phyloP scores from a whole-genome alignment of 64 coral and sea anemone genomes.

The Dendrophyllia cribrosa region DNA sequence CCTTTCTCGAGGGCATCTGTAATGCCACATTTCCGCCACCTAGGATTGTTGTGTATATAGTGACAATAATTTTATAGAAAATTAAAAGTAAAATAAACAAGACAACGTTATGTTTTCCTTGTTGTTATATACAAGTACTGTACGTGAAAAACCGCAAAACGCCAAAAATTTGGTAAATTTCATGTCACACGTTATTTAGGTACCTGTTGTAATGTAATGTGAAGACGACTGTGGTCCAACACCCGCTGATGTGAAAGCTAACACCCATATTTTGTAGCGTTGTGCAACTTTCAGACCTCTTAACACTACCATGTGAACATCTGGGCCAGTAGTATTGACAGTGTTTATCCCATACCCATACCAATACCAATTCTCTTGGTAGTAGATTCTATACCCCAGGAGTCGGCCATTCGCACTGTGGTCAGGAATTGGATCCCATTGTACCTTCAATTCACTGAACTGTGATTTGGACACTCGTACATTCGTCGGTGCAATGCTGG shows the following conservation, averaged over 20 bases:
- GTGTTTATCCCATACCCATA: background rate
- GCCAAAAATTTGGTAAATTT: too few relatives aligned
- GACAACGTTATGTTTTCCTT: too few relatives aligned
- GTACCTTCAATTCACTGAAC: constrained; percentile 1
- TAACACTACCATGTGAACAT: background rate
- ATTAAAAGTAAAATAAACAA: too few relatives aligned
- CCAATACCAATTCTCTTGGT: background rate
- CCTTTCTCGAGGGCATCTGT: too few relatives aligned
- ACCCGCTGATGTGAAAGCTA: background rate
- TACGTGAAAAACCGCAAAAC: too few relatives aligned
- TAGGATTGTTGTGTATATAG: too few relatives aligned
- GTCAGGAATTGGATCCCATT: constrained; percentile 8
- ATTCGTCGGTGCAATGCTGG: background rate
- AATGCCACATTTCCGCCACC: too few relatives aligned
- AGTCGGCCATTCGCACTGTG: background rate
- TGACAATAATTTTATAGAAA: too few relatives aligned
- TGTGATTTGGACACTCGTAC: background rate
- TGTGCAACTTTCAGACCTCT: constrained; percentile 1
- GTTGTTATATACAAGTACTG: too few relatives aligned
- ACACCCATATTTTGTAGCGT: background rate
- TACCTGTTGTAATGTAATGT: constrained; percentile 2
- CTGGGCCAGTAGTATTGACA: background rate
- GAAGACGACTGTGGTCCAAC: background rate
- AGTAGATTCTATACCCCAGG: constrained; percentile 6
- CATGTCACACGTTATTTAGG: too few relatives aligned